Conservation (phyloP, 2,113 vertebrate species). For the Cynocephalus volans region DNA sequence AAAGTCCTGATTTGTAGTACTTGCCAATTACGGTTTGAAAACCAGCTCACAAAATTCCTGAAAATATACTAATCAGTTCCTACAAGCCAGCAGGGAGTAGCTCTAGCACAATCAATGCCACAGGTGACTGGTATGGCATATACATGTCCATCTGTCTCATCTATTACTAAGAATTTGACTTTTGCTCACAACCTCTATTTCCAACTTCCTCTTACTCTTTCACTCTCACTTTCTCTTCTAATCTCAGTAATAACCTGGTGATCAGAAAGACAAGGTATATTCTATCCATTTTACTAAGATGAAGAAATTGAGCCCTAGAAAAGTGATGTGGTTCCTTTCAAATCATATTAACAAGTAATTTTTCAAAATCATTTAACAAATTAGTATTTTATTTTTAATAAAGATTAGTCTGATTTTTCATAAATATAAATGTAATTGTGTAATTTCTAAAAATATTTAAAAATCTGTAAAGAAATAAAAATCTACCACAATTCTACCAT, state of each 20-base stretch:
- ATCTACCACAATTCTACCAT: not conserved
- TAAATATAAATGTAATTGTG: not conserved
- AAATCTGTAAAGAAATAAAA: constrained; percentile 1
- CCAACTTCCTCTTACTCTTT: not conserved
- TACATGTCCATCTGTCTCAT: not conserved
- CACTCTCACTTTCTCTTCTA: not conserved
- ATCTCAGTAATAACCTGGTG: not conserved
- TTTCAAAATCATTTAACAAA: constrained; percentile 5
- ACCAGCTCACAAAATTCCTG: not conserved
- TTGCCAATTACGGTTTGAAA: constrained; percentile 10
- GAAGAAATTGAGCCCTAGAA: not conserved
- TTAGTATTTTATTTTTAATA: not conserved
- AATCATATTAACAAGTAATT: not conserved
- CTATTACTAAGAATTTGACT: not conserved
- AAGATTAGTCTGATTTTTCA: too few species aligned
- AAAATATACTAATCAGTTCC: constrained; percentile 7
- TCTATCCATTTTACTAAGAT: not conserved
- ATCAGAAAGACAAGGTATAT: not conserved
- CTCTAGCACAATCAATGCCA: not conserved
- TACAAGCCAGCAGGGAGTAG: not conserved
- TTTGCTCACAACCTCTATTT: not conserved
- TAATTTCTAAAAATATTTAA: constrained; percentile 38
- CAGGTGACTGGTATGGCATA: not conserved
- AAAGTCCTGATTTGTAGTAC: not conserved
- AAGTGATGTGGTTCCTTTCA: not conserved